Base-by-base conservation (phyloP, 2,113 vertebrate genomes). In the Scomber japonicus region DNA sequence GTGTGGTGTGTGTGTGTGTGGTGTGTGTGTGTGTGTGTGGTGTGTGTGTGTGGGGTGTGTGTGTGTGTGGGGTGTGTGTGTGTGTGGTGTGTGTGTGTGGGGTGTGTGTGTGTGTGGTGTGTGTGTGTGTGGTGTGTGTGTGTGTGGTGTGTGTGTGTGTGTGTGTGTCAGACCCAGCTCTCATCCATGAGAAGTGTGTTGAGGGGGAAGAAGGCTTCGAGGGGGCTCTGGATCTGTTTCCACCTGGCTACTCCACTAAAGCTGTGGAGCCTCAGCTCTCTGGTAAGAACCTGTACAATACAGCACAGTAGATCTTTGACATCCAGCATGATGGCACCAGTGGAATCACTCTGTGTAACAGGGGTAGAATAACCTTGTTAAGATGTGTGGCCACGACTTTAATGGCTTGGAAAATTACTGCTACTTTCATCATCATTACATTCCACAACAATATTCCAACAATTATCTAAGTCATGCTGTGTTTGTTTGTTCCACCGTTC, bases 111-210 rank as follows among this genome's bases (percentile, higher is more conserved):
- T 64, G 21, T 67, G 11, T 80, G 24, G n/a, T 27, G 24, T 35
- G 35, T 40, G n/a, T n/a, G n/a, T n/a, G n/a, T n/a, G n/a, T n/a
- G n/a, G n/a, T n/a, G n/a, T n/a, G n/a, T n/a, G n/a, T n/a, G n/a
- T n/a, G n/a, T n/a, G n/a, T n/a, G n/a, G 21, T 21, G 21, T 21
- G 21, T 67, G 11, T 80, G 24, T 27, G 24, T 35, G 35, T 40
- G 35, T 40, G 35, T 40, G 51, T 51, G n/a, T 64, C 74, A 99
- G 98, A 99, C 83, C 98, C 98, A 68, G 94, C 96, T 54, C 95
- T 99, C 31, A 97, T 99, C 68, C 92, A 98, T 89, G 97, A 99
- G 9, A 99, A 99, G 71, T 99, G 98, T 94, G 88, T 98, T 78
- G 93, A 96, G 70, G 95, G 95, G 11, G 98, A 97, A 62, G 97